Percentiles rank a stretch among this genome's conserved stretches.
These are phyloP conservation scores for Himalopsyche anomala DNA, from an alignment of 2,888 invertebrate genomes.

Conservation along the genomic window DNA sequence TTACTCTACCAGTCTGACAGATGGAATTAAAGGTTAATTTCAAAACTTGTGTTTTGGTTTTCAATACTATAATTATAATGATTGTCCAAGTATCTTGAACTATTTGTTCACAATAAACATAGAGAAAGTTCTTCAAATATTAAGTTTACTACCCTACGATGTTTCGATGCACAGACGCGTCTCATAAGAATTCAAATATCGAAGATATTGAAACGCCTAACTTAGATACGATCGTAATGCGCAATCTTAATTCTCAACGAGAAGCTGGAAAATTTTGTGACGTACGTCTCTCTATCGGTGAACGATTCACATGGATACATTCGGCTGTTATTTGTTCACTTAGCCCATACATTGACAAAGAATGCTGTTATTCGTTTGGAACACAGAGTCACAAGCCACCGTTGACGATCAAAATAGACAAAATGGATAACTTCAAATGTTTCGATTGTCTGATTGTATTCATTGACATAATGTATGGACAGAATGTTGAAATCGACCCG, in stretches of 20 bases:
- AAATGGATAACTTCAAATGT: conserved; percentile 59
- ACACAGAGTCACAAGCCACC: conserved; percentile 58
- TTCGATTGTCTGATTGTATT: conserved; percentile 61
- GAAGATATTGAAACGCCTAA: conserved; percentile 9
- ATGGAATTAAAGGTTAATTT: too few species aligned
- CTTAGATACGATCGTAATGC: conserved; percentile 45
- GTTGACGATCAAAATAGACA: conserved; percentile 59
- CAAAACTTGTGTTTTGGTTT: too few species aligned
- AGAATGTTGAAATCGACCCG: conserved; percentile 45
- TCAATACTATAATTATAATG: too few species aligned
- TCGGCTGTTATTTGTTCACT: conserved; percentile 63
- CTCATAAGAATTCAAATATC: not conserved
- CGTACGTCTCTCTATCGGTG: conserved; percentile 58
- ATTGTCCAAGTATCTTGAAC: too few species aligned
- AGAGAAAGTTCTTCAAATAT: too few species aligned
- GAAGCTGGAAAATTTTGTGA: conserved; percentile 60
- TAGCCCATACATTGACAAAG: conserved; percentile 56
- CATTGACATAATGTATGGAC: conserved; percentile 57
- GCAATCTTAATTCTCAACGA: conserved; percentile 57
- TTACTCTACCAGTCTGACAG: too few species aligned
- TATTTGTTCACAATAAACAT: too few species aligned
- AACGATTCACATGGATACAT: conserved; percentile 61
- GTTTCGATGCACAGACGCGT: not conserved
- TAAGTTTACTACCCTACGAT: not conserved
- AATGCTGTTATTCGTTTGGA: conserved; percentile 58